Conservation (phyloP, 2,888 invertebrate genomes). For the Romanomermis culicivorax region DNA sequence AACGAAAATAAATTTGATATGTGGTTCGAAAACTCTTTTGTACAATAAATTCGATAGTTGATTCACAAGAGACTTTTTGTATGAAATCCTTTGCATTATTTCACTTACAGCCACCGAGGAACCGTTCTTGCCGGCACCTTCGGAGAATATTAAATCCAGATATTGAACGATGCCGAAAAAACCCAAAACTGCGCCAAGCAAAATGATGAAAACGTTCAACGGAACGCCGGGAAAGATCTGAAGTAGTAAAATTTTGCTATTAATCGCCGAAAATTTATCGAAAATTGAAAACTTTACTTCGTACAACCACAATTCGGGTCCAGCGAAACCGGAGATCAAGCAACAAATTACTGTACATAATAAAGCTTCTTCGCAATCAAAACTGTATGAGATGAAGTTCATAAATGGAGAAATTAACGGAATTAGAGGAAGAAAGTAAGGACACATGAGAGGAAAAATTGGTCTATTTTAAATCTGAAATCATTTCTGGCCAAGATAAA, state of each 20-base stretch:
- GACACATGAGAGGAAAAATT: too few relatives aligned
- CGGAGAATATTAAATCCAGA: slow-evolving; percentile 35
- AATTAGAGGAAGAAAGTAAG: too few relatives aligned
- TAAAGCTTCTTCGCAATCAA: slow-evolving; percentile 97
- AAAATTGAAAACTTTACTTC: not conserved
- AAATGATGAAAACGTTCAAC: not conserved
- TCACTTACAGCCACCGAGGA: slow-evolving; percentile 79
- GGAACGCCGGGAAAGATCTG: not conserved
- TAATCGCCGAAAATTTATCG: not conserved
- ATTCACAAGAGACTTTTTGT: not conserved
- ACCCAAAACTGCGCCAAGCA: not conserved
- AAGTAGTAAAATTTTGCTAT: not conserved
- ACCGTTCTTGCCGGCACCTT: slow-evolving; percentile 94
- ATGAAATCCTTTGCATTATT: not conserved
- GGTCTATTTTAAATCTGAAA: too few relatives aligned
- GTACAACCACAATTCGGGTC: slow-evolving; percentile 61
- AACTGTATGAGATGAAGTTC: too few relatives aligned
- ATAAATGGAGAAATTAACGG: too few relatives aligned
- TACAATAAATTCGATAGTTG: too few relatives aligned
- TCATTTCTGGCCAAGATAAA: too few relatives aligned
- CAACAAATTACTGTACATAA: slow-evolving; percentile 72
- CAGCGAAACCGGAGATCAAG: slow-evolving; percentile 60
- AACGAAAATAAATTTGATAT: too few relatives aligned
- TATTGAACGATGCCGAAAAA: slow-evolving; percentile 23
- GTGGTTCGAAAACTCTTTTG: too few relatives aligned